Conservation (phyloP, 2,888 invertebrate genomes). For the Epiblema foenella region DNA sequence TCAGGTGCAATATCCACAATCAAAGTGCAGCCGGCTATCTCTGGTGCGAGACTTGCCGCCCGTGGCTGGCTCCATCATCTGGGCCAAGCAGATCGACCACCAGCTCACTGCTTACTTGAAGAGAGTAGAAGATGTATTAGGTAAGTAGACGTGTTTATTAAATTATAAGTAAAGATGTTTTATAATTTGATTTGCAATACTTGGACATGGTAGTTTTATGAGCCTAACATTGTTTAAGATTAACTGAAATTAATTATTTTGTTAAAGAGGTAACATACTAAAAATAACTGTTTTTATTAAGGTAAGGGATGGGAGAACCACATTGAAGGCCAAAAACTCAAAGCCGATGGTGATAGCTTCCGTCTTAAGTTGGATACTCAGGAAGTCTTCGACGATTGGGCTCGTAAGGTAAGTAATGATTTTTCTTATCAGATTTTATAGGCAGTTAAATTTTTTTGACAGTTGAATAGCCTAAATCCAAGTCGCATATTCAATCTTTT, state of each 20-base stretch:
- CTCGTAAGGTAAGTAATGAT: slow-evolving; percentile 86
- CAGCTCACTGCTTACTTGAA: slow-evolving; percentile 98
- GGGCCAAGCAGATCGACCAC: slow-evolving; percentile 99
- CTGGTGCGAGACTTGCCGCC: slow-evolving; percentile 97
- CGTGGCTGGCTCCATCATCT: slow-evolving; percentile 98
- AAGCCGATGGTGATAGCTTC: slow-evolving; percentile 99
- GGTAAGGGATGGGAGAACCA: slow-evolving; percentile 99
- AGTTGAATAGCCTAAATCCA: background rate
- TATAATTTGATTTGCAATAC: no score
- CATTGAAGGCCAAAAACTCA: slow-evolving; percentile 98
- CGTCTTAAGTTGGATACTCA: slow-evolving; percentile 97
- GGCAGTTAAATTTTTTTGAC: no score
- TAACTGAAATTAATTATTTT: background rate
- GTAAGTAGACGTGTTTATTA: slow-evolving; percentile 67
- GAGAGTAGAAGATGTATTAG: slow-evolving; percentile 98
- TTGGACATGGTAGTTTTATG: no score
- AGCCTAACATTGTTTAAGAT: background rate
- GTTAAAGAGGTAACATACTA: background rate
- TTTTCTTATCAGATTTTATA: background rate
- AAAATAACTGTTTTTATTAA: slow-evolving; percentile 56
- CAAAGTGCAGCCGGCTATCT: slow-evolving; percentile 96
- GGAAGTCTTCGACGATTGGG: slow-evolving; percentile 99
- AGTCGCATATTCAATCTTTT: no score
- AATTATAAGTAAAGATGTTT: background rate
- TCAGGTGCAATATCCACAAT: slow-evolving; percentile 97